Evolutionary conservation across 2,113 vertebrate species (phyloP), one percentile per base, ranked within the genome.

Genomic region (Perccottus glenii): DNA sequence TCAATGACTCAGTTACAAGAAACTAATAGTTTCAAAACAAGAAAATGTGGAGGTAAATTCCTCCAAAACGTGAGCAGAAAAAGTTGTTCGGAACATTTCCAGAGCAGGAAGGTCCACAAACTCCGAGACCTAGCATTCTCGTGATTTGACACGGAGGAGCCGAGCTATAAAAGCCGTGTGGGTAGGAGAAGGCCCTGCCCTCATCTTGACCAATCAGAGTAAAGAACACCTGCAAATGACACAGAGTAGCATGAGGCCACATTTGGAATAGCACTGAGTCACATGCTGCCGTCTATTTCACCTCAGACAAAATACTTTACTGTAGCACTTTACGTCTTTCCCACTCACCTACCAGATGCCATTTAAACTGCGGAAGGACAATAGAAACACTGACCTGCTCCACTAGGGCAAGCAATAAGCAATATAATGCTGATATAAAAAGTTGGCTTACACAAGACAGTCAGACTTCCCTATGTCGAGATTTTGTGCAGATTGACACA

Each of bases 141-240:
- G 27, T 64, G 75, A 72, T 27, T 62, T 12, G 68, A 49, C 64
- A 63, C n/a, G 67, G 35, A 47, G 15, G 0, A 46, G 44, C 32
- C 11, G 50, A 46, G 74, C 78, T 83, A 84, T 85, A 88, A 86
- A 63, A 63, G 67, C 66, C 58, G 32, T 12, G 64, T 65, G 67
- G 82, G 85, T 47, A 58, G 80, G 70, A 61, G 4, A 15, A 12
- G 19, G 32, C 71, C 73, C 87, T 67, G 78, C 89, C 91, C 85
- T 62, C 53, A n/a, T 68, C 77, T 87, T 67, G 43, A 55, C 91
- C 90, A 90, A 92, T 91, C 81, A 53, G 3, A 3, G 14, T 10
- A 15, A 19, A 40, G 57, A 6, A 58, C 73, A 68, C 68, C 48
- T 40, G 64, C 72, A 56, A 0, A 3, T 60, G 71, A 64, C 52